Percentiles rank a stretch among this genome's conserved stretches.
These are phyloP conservation scores for Pomacea maculata DNA, from an alignment of 1,140 invertebrate species.

Conservation along the genomic window DNA sequence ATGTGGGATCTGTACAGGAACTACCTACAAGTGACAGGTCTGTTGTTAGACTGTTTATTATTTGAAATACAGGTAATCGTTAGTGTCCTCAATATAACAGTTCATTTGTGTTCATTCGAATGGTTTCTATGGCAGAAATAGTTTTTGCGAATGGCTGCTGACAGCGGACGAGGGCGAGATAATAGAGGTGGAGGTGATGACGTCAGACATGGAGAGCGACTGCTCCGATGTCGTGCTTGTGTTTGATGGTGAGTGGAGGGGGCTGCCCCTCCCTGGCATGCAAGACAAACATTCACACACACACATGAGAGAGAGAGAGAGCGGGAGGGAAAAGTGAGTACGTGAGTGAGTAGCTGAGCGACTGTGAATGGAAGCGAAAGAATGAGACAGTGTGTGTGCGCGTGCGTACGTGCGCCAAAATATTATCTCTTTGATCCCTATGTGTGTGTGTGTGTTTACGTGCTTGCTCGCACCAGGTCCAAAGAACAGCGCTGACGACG, in stretches of 20 bases:
- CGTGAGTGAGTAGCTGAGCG: not conserved
- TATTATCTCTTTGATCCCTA: not conserved
- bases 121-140: slow-evolving; percentile 19
- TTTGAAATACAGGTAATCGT: no score
- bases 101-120: not conserved
- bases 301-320: no score
- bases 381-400: not conserved
- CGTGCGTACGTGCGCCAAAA: not conserved
- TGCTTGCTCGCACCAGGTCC: not conserved
- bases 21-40: no score
- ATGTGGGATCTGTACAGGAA: no score
- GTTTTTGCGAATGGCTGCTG: slow-evolving; percentile 28
- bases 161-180: slow-evolving; percentile 19
- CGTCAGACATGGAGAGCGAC: slow-evolving; percentile 26
- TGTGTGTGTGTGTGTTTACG: not conserved
- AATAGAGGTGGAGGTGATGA: slow-evolving; percentile 20
- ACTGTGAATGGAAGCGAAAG: not conserved
- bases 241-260: slow-evolving; percentile 23
- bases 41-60: no score
- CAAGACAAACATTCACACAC: not conserved
- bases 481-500: slow-evolving; percentile 13
- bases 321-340: not conserved
- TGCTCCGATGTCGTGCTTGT: slow-evolving; percentile 30
- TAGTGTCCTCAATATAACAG: not conserved
- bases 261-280: not conserved